Base-by-base conservation (phyloP, 2,888 invertebrate species). In the Cephus rjabovi region DNA sequence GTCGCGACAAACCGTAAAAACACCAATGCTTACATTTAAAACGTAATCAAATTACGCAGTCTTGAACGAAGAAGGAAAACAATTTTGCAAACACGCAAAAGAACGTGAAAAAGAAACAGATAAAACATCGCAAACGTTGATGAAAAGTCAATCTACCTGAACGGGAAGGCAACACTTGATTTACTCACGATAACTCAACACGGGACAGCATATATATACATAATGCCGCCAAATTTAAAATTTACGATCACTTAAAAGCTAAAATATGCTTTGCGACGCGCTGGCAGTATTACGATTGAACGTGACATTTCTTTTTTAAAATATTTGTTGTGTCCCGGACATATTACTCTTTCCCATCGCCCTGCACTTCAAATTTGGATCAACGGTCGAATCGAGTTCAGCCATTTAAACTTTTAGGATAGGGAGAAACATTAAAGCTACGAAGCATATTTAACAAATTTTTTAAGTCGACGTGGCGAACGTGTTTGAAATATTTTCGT, bases 351-450 rank as follows among this genome's bases (percentile, higher is more conserved):
- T 56, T 56, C 6, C 15, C 23, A 56, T 56, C 9, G 56, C 56
- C 23, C 23, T 56, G 56, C 23, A 56, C 12, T 9, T 56, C 9
- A 56, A 56, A 56, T 56, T 23, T 23, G 23, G 6, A 56, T 56
- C 56, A 56, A 56, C 56, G 56, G 33, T 77, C 75, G 70, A 77
- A 75, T 34, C 31, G 75, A 77, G 35, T 34, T 74, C 69, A 15
- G 31, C 15, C 23, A 34, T 70, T 37, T 75, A 37, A 15, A 69
- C 40, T 73, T 35, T n/a, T 37, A 73, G 2, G 73, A 31, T 34
- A 73, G 35, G 74, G 70, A 77, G 71, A 73, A 68, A 71, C 69
- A 75, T 81, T 79, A 79, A 81, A 79, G 81, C 81, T 81, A 77
- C 30, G 68, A 81, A 79, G 81, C 81, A 79, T 77, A 71, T 74